Evolutionary conservation across 2,797 vertebrate species (phyloP).

Genomic region (Onychomys arenicola): DNA sequence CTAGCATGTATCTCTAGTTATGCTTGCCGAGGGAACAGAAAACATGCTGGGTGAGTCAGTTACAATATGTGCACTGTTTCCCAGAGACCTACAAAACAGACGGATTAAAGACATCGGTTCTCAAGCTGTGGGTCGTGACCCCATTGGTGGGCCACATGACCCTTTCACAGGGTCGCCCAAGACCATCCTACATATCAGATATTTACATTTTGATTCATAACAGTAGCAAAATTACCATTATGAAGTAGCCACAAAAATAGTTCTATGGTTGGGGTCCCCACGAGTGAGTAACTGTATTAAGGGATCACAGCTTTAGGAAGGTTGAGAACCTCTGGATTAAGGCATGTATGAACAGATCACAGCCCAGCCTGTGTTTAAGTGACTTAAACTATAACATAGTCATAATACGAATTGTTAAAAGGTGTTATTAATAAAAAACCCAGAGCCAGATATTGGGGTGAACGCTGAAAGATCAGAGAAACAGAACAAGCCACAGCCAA

Average conservation of each 20-base stretch:
- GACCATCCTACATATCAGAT: neutral
- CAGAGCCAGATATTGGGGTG: too few species aligned
- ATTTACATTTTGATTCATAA: neutral
- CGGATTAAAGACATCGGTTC: neutral
- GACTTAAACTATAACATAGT: neutral
- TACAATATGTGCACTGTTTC: neutral
- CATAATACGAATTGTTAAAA: too few species aligned
- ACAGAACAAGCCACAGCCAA: too few species aligned
- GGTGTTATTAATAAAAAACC: too few species aligned
- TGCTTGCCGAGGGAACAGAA: neutral
- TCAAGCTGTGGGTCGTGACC: neutral
- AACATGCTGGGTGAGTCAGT: neutral
- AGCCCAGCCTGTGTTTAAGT: neutral
- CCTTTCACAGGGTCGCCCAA: neutral
- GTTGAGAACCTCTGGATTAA: neutral
- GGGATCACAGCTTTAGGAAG: neutral
- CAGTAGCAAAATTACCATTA: neutral
- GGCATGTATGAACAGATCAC: neutral
- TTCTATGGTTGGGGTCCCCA: neutral
- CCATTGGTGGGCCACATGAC: neutral
- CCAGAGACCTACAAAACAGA: neutral
- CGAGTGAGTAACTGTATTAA: neutral
- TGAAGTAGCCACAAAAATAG: too few species aligned
- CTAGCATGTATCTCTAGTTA: neutral
- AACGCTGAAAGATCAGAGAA: neutral